A percentile compares a stretch with the other conserved stretches of the same genome.
phyloP scores from a whole-genome alignment of 2,797 vertebrate genomes.

The Mormyrus proboscirostris region DNA sequence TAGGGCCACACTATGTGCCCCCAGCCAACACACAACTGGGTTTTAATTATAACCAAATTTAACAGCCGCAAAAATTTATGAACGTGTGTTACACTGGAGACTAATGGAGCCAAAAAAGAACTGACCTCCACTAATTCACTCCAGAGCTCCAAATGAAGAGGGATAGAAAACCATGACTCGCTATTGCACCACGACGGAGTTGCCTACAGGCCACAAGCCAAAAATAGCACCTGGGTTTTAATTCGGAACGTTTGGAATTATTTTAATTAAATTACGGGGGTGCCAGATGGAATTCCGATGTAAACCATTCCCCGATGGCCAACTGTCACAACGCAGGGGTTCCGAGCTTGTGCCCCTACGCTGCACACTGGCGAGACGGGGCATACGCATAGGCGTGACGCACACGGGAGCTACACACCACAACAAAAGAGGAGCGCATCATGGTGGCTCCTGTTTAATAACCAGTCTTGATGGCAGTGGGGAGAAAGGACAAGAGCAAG shows the following conservation, averaged over 20 bases:
- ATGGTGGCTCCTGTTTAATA: not conserved
- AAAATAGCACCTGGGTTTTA: not conserved
- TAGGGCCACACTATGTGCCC: not conserved
- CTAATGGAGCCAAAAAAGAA: not conserved
- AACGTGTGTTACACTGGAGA: not conserved
- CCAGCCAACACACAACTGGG: not conserved
- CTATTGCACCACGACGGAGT: not conserved
- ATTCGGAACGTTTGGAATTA: not conserved
- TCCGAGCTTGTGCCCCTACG: not conserved
- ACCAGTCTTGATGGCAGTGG: not conserved
- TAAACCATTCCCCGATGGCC: not conserved
- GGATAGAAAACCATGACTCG: not conserved
- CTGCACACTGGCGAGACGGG: not conserved
- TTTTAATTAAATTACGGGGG: not conserved
- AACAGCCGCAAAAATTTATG: not conserved
- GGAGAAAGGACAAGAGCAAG: not conserved
- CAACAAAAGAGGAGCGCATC: not conserved
- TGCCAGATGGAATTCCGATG: not conserved
- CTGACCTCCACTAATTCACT: not conserved
- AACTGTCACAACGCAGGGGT: not conserved
- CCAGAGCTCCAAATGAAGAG: not conserved
- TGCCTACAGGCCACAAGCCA: not conserved
- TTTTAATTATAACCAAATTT: not conserved
- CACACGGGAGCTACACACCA: not conserved
- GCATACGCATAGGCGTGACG: too few relatives aligned